Evolutionary conservation across 2,888 invertebrate species (phyloP).

Genomic region (Anoplius nigerrimus): DNA sequence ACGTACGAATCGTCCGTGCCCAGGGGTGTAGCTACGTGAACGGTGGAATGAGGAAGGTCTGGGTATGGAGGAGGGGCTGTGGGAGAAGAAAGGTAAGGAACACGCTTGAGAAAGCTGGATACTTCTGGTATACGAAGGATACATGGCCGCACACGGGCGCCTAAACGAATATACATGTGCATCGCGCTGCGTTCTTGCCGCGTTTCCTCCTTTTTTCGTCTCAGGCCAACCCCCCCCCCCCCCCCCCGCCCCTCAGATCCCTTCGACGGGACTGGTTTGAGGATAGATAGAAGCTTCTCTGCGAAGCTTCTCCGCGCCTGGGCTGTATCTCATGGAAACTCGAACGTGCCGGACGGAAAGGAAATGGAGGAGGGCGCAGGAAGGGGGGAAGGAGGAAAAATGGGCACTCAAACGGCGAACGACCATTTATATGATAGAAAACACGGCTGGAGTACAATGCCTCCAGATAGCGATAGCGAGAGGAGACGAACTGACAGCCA

Average conservation of each 20-base stretch:
- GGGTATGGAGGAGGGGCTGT: conserved; percentile 27
- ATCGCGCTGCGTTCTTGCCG: no score
- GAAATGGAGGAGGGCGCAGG: conserved; percentile 14
- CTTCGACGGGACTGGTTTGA: no score
- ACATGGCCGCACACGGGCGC: no score
- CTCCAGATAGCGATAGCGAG: conserved; percentile 24
- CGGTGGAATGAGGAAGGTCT: conserved; percentile 6
- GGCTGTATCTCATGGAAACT: not conserved
- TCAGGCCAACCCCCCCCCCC: no score
- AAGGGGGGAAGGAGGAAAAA: not conserved
- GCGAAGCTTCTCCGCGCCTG: not conserved
- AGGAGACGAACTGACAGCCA: not conserved
- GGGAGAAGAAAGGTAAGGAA: conserved; percentile 1
- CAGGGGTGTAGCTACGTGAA: conserved; percentile 33
- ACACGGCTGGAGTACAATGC: conserved; percentile 15
- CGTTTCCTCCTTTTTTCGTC: no score
- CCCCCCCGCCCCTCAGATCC: no score
- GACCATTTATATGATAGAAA: conserved; percentile 18
- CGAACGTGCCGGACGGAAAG: conserved; percentile 21
- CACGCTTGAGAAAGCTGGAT: no score
- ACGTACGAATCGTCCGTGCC: conserved; percentile 15
- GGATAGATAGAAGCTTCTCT: conserved; percentile 33
- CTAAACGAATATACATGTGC: no score
- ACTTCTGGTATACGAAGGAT: no score
- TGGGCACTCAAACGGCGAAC: not conserved